A percentile compares a stretch with the other conserved stretches of the same genome.
Conservation (phyloP, 2,113 vertebrate species). For the Atlantisia rogersi region DNA sequence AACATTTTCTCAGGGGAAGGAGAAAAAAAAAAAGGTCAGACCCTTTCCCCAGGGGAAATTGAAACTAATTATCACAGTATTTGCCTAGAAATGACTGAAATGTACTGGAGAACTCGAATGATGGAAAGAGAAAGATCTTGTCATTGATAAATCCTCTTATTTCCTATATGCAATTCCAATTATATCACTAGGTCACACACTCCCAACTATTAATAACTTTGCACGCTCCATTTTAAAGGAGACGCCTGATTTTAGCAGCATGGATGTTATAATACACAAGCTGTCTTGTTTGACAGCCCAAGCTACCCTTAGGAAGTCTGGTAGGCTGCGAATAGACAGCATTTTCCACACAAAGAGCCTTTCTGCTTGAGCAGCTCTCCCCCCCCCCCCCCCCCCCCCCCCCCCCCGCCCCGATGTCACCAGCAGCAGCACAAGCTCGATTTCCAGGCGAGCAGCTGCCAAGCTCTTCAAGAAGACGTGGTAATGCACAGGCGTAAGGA, state of each 20-base stretch:
- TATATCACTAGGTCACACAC: neutral
- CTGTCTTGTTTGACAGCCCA: neutral
- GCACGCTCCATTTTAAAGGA: neutral
- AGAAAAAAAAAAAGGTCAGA: neutral
- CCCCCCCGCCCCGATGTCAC: neutral
- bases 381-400: too few species aligned
- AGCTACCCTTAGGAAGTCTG: neutral
- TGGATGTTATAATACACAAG: neutral
- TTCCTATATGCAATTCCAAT: neutral
- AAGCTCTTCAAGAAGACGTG: neutral
- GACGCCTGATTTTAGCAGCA: neutral
- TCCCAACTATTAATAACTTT: neutral
- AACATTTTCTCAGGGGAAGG: neutral
- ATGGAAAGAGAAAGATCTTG: neutral
- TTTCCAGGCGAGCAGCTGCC: slow-evolving; percentile 37
- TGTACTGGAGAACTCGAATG: neutral
- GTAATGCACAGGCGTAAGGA: neutral
- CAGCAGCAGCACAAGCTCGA: neutral
- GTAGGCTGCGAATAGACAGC: neutral
- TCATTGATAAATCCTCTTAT: neutral
- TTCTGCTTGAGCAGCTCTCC: slow-evolving; percentile 36
- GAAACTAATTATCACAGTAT: slow-evolving; percentile 18
- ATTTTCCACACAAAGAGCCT: neutral
- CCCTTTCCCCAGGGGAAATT: neutral
- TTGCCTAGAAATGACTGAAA: neutral